Evolutionary conservation across 1,140 invertebrate genomes (phyloP).

Genomic region (Drosophila subpulchrella): DNA sequence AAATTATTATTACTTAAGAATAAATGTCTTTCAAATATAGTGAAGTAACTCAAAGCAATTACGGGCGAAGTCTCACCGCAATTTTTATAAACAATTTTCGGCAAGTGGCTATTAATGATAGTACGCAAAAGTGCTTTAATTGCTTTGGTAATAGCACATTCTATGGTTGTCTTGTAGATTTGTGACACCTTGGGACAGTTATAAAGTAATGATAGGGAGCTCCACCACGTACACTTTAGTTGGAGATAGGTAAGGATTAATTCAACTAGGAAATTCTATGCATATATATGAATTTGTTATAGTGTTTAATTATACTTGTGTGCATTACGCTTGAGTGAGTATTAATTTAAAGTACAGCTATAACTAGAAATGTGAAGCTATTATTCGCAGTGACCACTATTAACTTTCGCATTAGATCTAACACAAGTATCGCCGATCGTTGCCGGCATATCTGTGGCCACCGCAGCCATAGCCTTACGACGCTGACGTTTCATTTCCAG

Average conservation of each 20-base stretch:
- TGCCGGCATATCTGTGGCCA: constrained; percentile 19
- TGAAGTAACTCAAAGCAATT: constrained; percentile 26
- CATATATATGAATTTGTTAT: constrained; percentile 40
- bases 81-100: constrained; percentile 57
- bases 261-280: constrained; percentile 78
- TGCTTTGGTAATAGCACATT: not conserved
- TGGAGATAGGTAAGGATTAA: constrained; percentile 77
- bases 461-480: constrained; percentile 86
- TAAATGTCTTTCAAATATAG: constrained; percentile 57
- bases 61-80: constrained; percentile 65
- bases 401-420: constrained; percentile 44
- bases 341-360: constrained; percentile 48
- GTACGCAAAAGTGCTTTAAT: not conserved
- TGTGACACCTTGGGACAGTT: constrained; percentile 56
- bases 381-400: constrained; percentile 34
- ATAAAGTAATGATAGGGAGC: constrained; percentile 45
- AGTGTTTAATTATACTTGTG: constrained; percentile 33
- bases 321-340: constrained; percentile 32
- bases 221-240: constrained; percentile 58
- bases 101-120: constrained; percentile 42
- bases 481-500: constrained; percentile 90
- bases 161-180: constrained; percentile 16
- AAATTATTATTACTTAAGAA: constrained; percentile 65
- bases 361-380: constrained; percentile 65
- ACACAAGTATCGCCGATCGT: constrained; percentile 39